phyloP scores from a whole-genome alignment of 2,113 vertebrate species.

The Cinclus cinclus region DNA sequence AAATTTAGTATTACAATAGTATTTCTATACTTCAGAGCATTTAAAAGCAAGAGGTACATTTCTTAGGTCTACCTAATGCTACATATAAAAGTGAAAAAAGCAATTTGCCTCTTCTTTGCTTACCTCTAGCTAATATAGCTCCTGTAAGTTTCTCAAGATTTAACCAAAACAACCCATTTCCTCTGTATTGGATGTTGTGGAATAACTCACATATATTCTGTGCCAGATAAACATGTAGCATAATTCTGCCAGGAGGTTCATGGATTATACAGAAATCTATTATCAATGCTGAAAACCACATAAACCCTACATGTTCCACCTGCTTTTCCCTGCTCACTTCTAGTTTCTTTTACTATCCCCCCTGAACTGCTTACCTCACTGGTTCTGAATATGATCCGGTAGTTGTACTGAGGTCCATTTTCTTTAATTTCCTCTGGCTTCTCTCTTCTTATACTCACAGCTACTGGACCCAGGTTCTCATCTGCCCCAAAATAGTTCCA shows the following conservation, averaged over 20 bases:
- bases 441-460: conserved; percentile 91
- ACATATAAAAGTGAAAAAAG: neutral
- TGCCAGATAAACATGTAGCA: rapidly evolving
- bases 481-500: conserved; percentile 97
- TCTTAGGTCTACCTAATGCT: neutral
- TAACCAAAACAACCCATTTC: neutral
- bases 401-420: conserved; percentile 91
- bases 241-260: neutral
- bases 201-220: neutral
- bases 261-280: neutral
- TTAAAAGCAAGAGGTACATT: neutral
- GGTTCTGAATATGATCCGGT: conserved; percentile 92
- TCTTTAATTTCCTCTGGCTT: conserved; percentile 94
- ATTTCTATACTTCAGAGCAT: neutral
- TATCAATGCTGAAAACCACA: neutral
- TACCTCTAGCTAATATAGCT: neutral
- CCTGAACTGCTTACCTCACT: conserved; percentile 84
- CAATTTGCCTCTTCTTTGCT: neutral
- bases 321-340: neutral
- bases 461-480: conserved; percentile 90
- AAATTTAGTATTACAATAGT: neutral
- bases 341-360: neutral
- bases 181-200: neutral
- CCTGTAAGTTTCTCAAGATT: neutral
- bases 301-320: neutral